Evolutionary conservation across 2,797 vertebrate species (phyloP).

Genomic region (Melanotaenia nigrans): DNA sequence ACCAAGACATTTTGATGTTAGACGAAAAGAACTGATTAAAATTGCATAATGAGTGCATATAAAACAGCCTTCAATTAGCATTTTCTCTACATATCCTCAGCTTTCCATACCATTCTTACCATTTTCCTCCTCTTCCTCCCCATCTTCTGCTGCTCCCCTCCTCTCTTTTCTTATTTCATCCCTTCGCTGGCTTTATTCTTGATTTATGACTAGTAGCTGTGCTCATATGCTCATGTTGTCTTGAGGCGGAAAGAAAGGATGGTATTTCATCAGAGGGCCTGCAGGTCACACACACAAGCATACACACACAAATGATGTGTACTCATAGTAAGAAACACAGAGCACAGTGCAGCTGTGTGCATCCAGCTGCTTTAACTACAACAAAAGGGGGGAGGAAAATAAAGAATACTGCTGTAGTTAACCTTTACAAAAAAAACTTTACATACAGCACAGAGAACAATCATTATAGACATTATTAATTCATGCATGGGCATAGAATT

Average conservation of each 20-base stretch:
- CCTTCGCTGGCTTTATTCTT: conserved; percentile 21
- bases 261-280: conserved; percentile 49
- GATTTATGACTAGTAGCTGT: conserved; percentile 62
- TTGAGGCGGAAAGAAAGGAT: conserved; percentile 40
- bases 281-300: conserved; percentile 30
- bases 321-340: conserved; percentile 1
- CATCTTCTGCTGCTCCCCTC: not conserved
- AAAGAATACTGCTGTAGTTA: not conserved
- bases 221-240: conserved; percentile 58
- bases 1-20: not conserved
- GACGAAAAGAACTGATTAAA: not conserved
- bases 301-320: not conserved
- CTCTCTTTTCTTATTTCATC: conserved; percentile 25
- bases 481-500: not conserved
- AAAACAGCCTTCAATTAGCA: not conserved
- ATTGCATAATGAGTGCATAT: not conserved
- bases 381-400: not conserved
- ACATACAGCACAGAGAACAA: not conserved
- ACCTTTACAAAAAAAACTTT: not conserved
- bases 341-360: not conserved
- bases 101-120: conserved; percentile 3
- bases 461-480: not conserved
- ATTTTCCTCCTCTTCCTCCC: not conserved
- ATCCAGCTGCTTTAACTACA: not conserved
- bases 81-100: conserved; percentile 13